These are phyloP conservation scores for Glareola pratincola DNA, from an alignment of 2,113 vertebrate genomes.

Conservation along the genomic window DNA sequence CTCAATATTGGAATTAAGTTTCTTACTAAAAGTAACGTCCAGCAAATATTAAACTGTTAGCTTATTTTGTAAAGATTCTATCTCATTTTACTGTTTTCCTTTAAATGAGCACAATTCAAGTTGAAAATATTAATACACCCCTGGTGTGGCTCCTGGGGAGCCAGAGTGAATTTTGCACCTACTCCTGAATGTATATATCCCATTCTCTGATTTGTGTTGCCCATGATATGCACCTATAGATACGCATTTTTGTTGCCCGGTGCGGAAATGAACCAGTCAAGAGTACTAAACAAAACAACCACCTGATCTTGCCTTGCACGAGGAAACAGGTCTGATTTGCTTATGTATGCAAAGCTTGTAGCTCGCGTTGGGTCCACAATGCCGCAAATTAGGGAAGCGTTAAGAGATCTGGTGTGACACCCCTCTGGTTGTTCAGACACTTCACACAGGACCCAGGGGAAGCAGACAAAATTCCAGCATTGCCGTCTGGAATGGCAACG, in stretches of 20 bases:
- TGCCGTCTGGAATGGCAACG: not conserved
- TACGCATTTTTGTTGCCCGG: not conserved
- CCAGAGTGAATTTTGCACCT: not conserved
- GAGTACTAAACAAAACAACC: not conserved
- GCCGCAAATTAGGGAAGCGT: not conserved
- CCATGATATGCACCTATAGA: not conserved
- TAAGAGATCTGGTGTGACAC: not conserved
- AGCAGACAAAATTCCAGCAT: not conserved
- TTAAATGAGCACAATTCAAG: not conserved
- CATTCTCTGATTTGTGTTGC: not conserved
- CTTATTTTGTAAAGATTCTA: not conserved
- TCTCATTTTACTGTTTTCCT: not conserved
- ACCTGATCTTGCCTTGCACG: not conserved
- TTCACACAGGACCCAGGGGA: not conserved
- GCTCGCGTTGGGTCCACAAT: fast-evolving
- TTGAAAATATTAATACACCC: not conserved
- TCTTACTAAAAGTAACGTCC: not conserved
- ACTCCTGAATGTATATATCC: not conserved
- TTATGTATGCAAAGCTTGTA: not conserved
- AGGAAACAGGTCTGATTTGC: not conserved
- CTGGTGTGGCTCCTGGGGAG: not conserved
- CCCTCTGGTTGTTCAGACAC: not conserved
- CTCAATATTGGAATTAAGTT: not conserved
- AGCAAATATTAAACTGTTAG: not conserved
- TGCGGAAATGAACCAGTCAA: not conserved